These are phyloP conservation scores for Coreoperca whiteheadi DNA, from an alignment of 2,113 vertebrate species.

Conservation along the genomic window DNA sequence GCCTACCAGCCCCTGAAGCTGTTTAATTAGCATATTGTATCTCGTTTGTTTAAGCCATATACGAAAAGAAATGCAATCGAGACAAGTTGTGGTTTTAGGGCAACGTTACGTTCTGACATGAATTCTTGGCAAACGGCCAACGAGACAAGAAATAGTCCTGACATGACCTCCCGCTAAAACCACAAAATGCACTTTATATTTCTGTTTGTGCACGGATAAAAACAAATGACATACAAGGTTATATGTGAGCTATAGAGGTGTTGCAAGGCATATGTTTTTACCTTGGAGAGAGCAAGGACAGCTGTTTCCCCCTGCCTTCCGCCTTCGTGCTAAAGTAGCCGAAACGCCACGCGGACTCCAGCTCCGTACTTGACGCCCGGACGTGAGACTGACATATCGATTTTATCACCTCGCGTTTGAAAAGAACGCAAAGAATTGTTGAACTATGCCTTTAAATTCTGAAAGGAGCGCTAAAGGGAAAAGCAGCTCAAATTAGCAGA, in stretches of 20 bases:
- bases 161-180: neutral
- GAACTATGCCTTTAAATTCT: neutral
- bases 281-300: neutral
- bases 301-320: neutral
- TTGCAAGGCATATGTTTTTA: slow-evolving; percentile 41
- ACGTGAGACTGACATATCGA: neutral
- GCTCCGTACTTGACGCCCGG: neutral
- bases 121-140: neutral
- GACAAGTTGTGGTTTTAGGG: neutral
- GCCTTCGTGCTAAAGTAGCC: neutral
- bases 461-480: neutral
- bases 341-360: neutral
- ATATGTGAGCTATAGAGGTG: neutral
- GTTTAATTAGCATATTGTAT: neutral
- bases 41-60: neutral
- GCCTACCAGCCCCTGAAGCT: neutral
- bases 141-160: neutral
- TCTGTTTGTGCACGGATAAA: neutral
- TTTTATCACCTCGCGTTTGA: neutral
- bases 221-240: too few relatives aligned
- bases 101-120: neutral
- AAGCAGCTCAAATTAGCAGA: neutral
- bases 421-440: neutral
- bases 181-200: neutral
- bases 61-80: neutral